Conservation (phyloP, 64 coral and sea anemone genomes). For the Stichodactyla helianthus region DNA sequence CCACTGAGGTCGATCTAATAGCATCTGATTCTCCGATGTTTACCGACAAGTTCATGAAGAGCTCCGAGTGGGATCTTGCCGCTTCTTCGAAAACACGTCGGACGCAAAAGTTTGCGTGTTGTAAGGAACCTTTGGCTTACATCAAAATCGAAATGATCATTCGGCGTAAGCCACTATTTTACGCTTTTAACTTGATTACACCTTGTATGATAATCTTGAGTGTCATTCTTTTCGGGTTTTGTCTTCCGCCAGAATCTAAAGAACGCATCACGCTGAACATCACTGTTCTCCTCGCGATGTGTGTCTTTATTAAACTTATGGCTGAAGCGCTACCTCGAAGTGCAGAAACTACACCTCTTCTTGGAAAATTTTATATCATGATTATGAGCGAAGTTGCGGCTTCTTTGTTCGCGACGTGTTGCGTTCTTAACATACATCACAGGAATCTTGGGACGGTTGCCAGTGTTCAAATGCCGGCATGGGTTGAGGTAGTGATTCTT, state of each 20-base stretch:
- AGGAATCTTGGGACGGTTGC: slow-evolving; percentile 46
- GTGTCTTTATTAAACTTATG: slow-evolving; percentile 62
- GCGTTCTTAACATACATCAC: slow-evolving; percentile 72
- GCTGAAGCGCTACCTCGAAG: slow-evolving; percentile 67
- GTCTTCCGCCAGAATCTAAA: slow-evolving; percentile 64
- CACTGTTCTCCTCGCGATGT: slow-evolving; percentile 74
- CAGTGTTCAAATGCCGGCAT: slow-evolving; percentile 45
- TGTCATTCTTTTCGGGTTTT: slow-evolving; percentile 67
- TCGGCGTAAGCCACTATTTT: slow-evolving; percentile 73
- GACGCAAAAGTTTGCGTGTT: slow-evolving; percentile 43
- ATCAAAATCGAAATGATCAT: slow-evolving; percentile 59
- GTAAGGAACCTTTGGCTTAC: slow-evolving; percentile 42
- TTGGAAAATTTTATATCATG: slow-evolving; percentile 75
- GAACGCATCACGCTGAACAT: slow-evolving; percentile 77
- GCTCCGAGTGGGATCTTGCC: slow-evolving; percentile 66
- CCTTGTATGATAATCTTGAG: slow-evolving; percentile 75
- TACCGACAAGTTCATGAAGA: slow-evolving; percentile 60
- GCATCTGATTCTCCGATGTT: slow-evolving; percentile 26
- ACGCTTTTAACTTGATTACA: slow-evolving; percentile 68
- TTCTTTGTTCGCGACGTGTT: slow-evolving; percentile 68
- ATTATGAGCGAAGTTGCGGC: slow-evolving; percentile 75
- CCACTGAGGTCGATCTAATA: slow-evolving; percentile 48
- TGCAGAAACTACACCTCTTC: slow-evolving; percentile 59
- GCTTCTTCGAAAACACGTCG: slow-evolving; percentile 38
- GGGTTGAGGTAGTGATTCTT: slow-evolving; percentile 57